A percentile compares a stretch with the other conserved stretches of the same genome.
Conservation (phyloP, 2,888 invertebrate genomes). For the Thymelicus sylvestris region DNA sequence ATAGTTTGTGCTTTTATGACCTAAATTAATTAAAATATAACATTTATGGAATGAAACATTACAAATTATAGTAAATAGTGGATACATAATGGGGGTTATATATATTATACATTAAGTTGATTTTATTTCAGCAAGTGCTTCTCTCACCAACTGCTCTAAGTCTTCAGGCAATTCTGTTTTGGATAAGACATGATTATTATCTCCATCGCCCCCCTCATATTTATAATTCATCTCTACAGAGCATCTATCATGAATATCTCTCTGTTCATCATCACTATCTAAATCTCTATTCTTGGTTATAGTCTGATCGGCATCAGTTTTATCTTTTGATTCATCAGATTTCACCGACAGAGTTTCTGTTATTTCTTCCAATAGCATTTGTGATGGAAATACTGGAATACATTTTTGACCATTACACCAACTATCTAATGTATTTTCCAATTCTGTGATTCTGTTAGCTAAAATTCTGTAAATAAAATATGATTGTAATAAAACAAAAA, state of each 20-base stretch:
- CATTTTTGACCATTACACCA: slow-evolving; percentile 82
- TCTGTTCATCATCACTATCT: slow-evolving; percentile 70
- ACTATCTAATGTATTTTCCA: slow-evolving; percentile 90
- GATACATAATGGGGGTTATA: too few relatives aligned
- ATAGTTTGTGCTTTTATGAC: neutral
- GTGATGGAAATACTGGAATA: slow-evolving; percentile 85
- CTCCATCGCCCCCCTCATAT: slow-evolving; percentile 48
- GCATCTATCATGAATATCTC: slow-evolving; percentile 54
- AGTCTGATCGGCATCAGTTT: slow-evolving; percentile 48
- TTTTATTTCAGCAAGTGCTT: slow-evolving; percentile 88
- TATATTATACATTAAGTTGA: slow-evolving; percentile 56
- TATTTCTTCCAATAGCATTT: slow-evolving; percentile 86
- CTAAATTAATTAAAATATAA: neutral
- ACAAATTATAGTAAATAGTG: too few relatives aligned
- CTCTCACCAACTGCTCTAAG: slow-evolving; percentile 85
- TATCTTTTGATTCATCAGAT: slow-evolving; percentile 64
- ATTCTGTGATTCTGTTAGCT: slow-evolving; percentile 91
- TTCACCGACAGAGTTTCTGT: slow-evolving; percentile 63
- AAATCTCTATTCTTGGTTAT: slow-evolving; percentile 59
- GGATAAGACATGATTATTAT: slow-evolving; percentile 57
- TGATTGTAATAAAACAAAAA: slow-evolving; percentile 43
- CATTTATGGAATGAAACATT: neutral
- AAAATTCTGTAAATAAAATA: slow-evolving; percentile 86
- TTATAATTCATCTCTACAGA: slow-evolving; percentile 41
- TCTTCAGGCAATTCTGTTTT: slow-evolving; percentile 85